Evolutionary conservation across 2,113 vertebrate species (phyloP), one percentile per base, ranked within the genome.

Genomic region (Chlorodrepanis virens): DNA sequence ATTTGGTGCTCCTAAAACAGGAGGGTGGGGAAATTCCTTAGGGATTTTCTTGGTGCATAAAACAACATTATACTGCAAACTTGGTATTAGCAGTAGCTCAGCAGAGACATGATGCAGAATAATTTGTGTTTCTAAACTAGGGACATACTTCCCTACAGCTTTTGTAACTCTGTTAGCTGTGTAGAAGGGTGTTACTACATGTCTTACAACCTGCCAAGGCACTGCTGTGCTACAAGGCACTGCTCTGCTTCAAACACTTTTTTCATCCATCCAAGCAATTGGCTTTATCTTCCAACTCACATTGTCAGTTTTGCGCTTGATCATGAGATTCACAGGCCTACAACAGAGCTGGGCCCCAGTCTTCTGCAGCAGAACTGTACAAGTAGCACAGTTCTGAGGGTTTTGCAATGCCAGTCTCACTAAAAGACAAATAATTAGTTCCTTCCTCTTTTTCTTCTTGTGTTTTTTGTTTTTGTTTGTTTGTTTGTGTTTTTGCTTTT

Each of bases 221-320:
- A 54, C 31, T 6, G 2, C 24, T 83, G 57, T 72, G 68, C 29
- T 80, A 12, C 31, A 72, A 77, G 49, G 28, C 35, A 45, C 28
- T 61, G 39, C 37, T 83, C 18, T 67, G 22, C 53, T 85, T 89
- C 87, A 79, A 22, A 82, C 1, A 2, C 42, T 91, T 84, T 71
- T 29, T 67, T 67, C 50, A 65, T 45, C 8, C 33, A 52, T 33
- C 14, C 14, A 42, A 78, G 56, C 47, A 53, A 52, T 14, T 71
- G 17, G 16, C 21, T 17, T 79, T 76, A 50, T 90, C 27, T 40
- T 91, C 82, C 60, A 69, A 83, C 78, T 67, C 4, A 2, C 12
- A 13, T 22, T 71, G 54, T 95, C 65, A 71, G 31, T 60, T 97
- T 92, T 96, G 68, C 93, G 64, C 59, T 68, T 86, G 90, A 93